phyloP scores from a whole-genome alignment of 2,888 invertebrate genomes.

The Escarpia spicata region DNA sequence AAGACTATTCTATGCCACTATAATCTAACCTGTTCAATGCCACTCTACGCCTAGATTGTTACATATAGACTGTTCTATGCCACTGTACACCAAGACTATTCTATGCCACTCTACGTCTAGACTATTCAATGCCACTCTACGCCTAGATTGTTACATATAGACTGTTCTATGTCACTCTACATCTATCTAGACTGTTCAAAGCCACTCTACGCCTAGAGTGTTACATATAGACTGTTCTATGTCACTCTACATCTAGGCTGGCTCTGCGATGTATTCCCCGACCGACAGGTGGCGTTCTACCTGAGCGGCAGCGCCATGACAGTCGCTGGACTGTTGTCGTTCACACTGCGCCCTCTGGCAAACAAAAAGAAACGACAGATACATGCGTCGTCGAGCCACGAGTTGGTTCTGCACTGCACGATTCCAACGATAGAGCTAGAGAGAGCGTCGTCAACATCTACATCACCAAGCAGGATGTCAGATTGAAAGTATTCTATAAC shows the following conservation, averaged over 20 bases:
- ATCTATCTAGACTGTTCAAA: conserved; percentile 80
- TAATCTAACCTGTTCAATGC: not conserved
- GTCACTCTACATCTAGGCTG: conserved; percentile 79
- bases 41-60: conserved; percentile 73
- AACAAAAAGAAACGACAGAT: not conserved
- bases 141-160: conserved; percentile 19
- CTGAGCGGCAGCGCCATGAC: conserved; percentile 90
- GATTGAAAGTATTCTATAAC: not conserved
- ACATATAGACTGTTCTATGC: conserved; percentile 79
- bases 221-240: not conserved
- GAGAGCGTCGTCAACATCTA: not conserved
- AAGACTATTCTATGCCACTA: conserved; percentile 13
- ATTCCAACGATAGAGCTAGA: not conserved
- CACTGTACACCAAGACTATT: conserved; percentile 71
- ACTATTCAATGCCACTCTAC: not conserved
- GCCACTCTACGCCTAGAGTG: conserved; percentile 65
- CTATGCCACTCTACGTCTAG: not conserved
- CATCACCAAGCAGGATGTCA: not conserved
- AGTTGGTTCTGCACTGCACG: not conserved
- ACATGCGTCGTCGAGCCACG: not conserved
- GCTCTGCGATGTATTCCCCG: conserved; percentile 86
- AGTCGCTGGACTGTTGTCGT: conserved; percentile 84
- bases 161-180: conserved; percentile 64
- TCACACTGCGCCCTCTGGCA: conserved; percentile 47
- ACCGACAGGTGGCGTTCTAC: conserved; percentile 89